These are phyloP conservation scores for Nycteola revayana DNA, from an alignment of 2,888 invertebrate species.

Conservation along the genomic window DNA sequence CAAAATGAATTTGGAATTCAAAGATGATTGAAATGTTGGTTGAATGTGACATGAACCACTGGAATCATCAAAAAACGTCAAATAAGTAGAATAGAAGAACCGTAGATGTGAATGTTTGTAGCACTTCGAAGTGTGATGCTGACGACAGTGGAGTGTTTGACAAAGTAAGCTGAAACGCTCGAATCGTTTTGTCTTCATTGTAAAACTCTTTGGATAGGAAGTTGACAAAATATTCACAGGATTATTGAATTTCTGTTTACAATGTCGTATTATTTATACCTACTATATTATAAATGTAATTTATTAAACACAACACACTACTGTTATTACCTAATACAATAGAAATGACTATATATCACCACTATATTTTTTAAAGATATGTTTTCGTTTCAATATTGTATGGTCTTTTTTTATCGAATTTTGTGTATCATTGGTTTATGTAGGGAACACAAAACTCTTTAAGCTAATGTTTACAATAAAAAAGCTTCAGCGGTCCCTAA, in stretches of 20 bases:
- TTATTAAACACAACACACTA: no score
- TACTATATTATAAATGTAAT: no score
- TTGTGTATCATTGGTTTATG: no score
- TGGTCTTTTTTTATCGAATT: no score
- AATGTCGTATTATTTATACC: no score
- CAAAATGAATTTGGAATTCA: slow-evolving; percentile 28
- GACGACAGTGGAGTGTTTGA: slow-evolving; percentile 36
- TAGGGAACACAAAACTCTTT: slow-evolving; percentile 27
- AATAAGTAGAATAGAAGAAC: slow-evolving; percentile 41
- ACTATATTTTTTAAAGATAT: no score
- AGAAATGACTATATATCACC: no score
- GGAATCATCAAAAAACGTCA: slow-evolving; percentile 40
- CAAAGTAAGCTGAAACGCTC: slow-evolving; percentile 48
- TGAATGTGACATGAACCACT: slow-evolving; percentile 33
- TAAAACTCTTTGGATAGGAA: slow-evolving; percentile 49
- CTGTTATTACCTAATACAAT: no score
- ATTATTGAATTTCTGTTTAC: no score
- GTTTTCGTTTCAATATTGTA: no score
- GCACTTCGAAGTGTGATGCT: slow-evolving; percentile 11
- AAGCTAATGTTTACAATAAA: slow-evolving; percentile 49
- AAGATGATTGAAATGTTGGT: slow-evolving; percentile 21
- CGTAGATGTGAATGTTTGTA: slow-evolving; percentile 40
- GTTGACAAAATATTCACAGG: slow-evolving; percentile 20
- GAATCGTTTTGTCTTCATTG: slow-evolving; percentile 53
- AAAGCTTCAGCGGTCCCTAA: slow-evolving; percentile 49